Conservation (phyloP, 2,797 vertebrate genomes). For the Anableps anableps region DNA sequence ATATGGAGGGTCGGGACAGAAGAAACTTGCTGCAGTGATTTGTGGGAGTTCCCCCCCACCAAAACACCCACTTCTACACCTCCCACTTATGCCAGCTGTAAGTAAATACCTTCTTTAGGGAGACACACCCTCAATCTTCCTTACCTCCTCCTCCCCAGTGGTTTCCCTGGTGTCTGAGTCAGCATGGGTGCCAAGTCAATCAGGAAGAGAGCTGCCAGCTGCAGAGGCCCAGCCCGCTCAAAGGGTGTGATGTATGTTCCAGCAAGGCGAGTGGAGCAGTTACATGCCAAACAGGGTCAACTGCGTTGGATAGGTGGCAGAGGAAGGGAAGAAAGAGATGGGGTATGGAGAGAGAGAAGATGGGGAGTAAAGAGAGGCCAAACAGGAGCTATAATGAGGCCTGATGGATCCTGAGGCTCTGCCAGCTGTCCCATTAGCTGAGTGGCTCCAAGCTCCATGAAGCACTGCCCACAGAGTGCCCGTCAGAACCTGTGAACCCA, state of each 20-base stretch:
- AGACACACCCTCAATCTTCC: conserved; percentile 45
- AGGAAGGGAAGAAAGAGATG: conserved; percentile 37
- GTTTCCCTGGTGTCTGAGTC: conserved; percentile 74
- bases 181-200: conserved; percentile 82
- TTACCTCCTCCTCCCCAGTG: conserved; percentile 49
- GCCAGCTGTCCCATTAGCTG: conserved; percentile 84
- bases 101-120: conserved; percentile 32
- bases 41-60: conserved; percentile 48
- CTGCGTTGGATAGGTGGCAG: conserved; percentile 42
- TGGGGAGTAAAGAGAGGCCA: conserved; percentile 40
- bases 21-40: conserved; percentile 63
- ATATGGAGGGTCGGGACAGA: conserved; percentile 13
- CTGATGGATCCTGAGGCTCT: conserved; percentile 78
- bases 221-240: conserved; percentile 53
- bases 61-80: conserved; percentile 34
- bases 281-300: conserved; percentile 63
- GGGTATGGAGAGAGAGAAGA: conserved; percentile 32
- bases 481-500: conserved; percentile 54
- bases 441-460: conserved; percentile 70
- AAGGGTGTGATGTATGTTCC: conserved; percentile 77
- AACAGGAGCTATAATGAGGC: conserved; percentile 70
- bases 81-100: conserved; percentile 64
- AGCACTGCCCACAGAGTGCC: conserved; percentile 56
- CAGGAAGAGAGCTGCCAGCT: conserved; percentile 81
- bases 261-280: conserved; percentile 42